Evolutionary conservation across 2,113 vertebrate genomes (phyloP).

Genomic region (Anser cygnoides): DNA sequence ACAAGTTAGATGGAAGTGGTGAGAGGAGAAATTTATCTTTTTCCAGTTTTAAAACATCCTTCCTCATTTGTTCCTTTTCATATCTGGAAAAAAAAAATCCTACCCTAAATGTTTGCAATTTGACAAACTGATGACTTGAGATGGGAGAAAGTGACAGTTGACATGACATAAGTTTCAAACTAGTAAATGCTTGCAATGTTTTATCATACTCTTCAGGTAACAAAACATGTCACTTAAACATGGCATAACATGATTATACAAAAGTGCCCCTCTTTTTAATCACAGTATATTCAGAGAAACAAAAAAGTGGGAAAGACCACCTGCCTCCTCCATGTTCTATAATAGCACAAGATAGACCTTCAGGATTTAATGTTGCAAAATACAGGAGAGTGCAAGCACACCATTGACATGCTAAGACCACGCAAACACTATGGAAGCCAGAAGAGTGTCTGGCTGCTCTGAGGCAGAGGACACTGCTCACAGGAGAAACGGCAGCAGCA

Average conservation of each 20-base stretch:
- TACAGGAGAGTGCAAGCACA: neutral
- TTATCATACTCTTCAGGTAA: neutral
- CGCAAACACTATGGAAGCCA: neutral
- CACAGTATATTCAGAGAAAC: neutral
- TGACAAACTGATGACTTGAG: neutral
- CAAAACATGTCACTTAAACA: neutral
- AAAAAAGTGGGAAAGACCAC: neutral
- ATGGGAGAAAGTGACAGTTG: neutral
- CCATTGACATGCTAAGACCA: neutral
- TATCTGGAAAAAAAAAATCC: neutral
- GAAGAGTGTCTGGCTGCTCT: neutral
- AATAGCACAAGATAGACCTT: neutral
- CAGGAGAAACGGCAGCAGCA: rapidly evolving
- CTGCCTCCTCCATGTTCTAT: neutral
- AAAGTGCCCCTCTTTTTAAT: neutral
- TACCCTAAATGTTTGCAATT: neutral
- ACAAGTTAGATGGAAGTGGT: neutral
- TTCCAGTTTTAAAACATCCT: neutral
- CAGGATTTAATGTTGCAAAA: neutral
- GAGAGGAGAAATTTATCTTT: neutral
- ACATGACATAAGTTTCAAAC: neutral
- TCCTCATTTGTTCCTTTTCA: neutral
- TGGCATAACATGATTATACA: neutral
- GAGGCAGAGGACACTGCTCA: neutral
- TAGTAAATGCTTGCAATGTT: neutral